These are phyloP conservation scores for Crotalus helleri DNA, from an alignment of 2,113 vertebrate genomes.

Conservation along the genomic window DNA sequence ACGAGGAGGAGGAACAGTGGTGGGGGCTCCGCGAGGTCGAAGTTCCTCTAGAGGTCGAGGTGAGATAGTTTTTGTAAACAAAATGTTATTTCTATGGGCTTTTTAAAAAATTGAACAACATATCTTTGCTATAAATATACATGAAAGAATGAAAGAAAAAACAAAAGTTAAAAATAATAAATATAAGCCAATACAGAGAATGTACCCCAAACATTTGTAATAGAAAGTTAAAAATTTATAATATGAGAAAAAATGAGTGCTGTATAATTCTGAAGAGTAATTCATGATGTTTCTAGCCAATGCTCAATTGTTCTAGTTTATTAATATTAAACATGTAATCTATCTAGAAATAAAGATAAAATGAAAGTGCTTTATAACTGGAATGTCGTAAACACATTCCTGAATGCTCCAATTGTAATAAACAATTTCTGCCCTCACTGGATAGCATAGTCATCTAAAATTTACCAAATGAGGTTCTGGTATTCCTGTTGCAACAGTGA, in stretches of 20 bases:
- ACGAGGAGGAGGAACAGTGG: constrained; percentile 86
- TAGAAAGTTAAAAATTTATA: not conserved
- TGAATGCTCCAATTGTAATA: not conserved
- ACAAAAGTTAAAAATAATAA: not conserved
- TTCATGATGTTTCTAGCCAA: not conserved
- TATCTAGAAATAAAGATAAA: not conserved
- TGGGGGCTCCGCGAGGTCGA: constrained; percentile 91
- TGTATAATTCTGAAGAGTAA: not conserved
- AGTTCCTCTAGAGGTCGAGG: constrained; percentile 98
- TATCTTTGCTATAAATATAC: not conserved
- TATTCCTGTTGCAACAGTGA: not conserved
- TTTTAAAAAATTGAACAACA: not conserved
- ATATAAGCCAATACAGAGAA: not conserved
- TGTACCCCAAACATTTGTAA: not conserved
- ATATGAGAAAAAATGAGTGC: not conserved
- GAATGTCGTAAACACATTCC: not conserved
- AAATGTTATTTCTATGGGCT: not conserved
- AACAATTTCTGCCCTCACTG: not conserved
- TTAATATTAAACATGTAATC: not conserved
- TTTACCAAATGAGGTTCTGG: not conserved
- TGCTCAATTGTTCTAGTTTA: rapidly evolving
- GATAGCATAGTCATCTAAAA: not conserved
- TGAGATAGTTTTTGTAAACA: constrained; percentile 65
- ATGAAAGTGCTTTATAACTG: not conserved
- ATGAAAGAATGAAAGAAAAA: not conserved